Evolutionary conservation across 2,888 invertebrate genomes (phyloP).

Genomic region (Autographa pulchrina): DNA sequence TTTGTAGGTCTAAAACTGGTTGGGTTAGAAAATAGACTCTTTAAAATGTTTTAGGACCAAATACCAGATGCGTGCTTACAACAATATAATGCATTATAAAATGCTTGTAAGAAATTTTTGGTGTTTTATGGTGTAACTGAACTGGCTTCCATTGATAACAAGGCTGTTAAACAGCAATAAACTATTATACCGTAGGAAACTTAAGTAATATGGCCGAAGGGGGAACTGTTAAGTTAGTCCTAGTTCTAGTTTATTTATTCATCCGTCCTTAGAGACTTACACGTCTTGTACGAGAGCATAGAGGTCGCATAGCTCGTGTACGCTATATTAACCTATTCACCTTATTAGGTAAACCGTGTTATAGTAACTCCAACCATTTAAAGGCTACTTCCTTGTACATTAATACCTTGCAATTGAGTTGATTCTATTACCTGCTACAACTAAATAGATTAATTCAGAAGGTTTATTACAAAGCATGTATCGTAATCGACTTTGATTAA

Average conservation of each 20-base stretch:
- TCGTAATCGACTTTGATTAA: too few relatives aligned
- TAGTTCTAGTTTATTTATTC: constrained; percentile 2
- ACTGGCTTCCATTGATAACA: background rate
- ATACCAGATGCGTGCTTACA: background rate
- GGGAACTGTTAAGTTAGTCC: background rate
- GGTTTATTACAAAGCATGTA: background rate
- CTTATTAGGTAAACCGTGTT: constrained; percentile 21
- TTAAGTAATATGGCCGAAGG: background rate
- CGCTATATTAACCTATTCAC: constrained; percentile 24
- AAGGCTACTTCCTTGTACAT: constrained; percentile 32
- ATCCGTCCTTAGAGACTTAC: background rate
- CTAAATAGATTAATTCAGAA: constrained; percentile 16
- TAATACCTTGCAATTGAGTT: constrained; percentile 37
- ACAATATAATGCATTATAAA: background rate
- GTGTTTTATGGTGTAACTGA: too few relatives aligned
- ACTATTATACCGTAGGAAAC: constrained; percentile 1
- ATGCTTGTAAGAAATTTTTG: background rate
- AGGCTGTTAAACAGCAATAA: constrained; percentile 1
- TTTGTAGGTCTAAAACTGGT: constrained; percentile 16
- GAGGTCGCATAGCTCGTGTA: constrained; percentile 12
- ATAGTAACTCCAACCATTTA: constrained; percentile 11
- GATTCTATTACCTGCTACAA: constrained; percentile 22
- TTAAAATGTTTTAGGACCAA: background rate
- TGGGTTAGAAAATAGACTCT: constrained; percentile 17
- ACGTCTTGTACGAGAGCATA: background rate